A percentile compares a stretch with the other conserved stretches of the same genome.
These are phyloP conservation scores for Labrus mixtus DNA, from an alignment of 2,113 vertebrate genomes.

Conservation along the genomic window DNA sequence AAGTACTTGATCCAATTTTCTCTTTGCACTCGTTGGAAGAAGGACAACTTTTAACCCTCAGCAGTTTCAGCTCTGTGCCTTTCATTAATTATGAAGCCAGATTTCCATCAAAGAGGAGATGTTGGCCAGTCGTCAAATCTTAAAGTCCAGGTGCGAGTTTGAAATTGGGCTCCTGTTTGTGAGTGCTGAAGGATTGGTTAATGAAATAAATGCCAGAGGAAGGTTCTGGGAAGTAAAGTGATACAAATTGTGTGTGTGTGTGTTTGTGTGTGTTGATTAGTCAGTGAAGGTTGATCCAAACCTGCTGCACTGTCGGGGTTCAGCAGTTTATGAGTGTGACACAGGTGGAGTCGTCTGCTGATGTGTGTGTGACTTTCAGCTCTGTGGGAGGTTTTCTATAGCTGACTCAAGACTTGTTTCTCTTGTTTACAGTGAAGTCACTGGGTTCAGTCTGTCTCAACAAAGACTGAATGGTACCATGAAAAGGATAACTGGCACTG, in stretches of 20 bases:
- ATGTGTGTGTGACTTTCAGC: constrained; percentile 16
- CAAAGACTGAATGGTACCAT: background rate
- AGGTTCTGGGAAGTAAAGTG: background rate
- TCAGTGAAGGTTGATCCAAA: constrained; percentile 34
- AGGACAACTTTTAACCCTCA: background rate
- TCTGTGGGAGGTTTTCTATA: constrained; percentile 24
- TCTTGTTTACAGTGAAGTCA: constrained; percentile 22
- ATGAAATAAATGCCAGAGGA: background rate
- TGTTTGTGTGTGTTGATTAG: constrained; percentile 2
- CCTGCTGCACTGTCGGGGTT: constrained; percentile 26
- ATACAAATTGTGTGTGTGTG: constrained; percentile 2
- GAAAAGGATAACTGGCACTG: background rate
- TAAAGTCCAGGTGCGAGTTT: background rate
- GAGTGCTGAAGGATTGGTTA: background rate
- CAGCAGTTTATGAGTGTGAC: constrained; percentile 23
- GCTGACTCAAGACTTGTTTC: constrained; percentile 20
- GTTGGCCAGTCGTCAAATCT: constrained; percentile 3
- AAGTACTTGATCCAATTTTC: background rate
- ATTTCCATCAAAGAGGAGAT: constrained; percentile 7
- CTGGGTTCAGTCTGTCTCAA: background rate
- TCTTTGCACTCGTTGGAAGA: background rate
- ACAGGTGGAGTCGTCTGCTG: constrained; percentile 29
- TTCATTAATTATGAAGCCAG: constrained; percentile 7
- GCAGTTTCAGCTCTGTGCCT: constrained; percentile 1
- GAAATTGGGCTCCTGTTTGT: background rate